Evolutionary conservation across 2,113 vertebrate genomes (phyloP), one percentile per base, ranked within the genome.

Genomic region (Promerops cafer): DNA sequence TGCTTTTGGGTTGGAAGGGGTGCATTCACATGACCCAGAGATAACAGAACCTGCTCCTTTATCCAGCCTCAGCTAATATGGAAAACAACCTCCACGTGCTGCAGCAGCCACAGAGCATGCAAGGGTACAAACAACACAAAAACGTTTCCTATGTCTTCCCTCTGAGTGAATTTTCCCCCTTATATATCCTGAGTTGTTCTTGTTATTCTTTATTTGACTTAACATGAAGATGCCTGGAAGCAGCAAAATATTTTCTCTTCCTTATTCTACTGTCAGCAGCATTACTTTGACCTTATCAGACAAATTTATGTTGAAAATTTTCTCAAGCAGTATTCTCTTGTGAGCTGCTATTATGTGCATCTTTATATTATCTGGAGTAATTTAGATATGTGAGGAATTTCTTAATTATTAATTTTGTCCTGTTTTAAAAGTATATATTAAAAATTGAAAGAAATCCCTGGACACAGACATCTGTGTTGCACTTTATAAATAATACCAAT

Each of bases 281-380:
- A 86, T 93, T 93, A 69, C 92, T 96, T 93, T 97, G 97, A 97
- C 94, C 95, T 97, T 98, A 97, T 96, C 96, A 96, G 96, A 93
- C 83, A 96, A 91, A 95, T 97, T 94, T 97, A 95, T 96, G 92
- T 90, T 85, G 87, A 95, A 86, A 94, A 89, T 87, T 97, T 97
- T 95, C 87, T 86, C 92, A 89, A 95, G 94, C 79, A 94, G 63
- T 90, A 94, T 89, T 96, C 96, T 96, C 91, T 72, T 1, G 7
- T 96, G 95, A 96, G 90, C 92, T 63, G 84, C 59, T 96, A 54
- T 77, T 93, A 93, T 69, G 65, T 70, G 57, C 82, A 80, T 78
- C 92, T 95, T 97, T 72, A 54, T 96, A 81, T 92, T 95, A 96
- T 93, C 71, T 66, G 22, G 17, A 88, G 42, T 84, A 78, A 70